Conservation (phyloP, 2,797 vertebrate species). For the Sebastolobus alascanus region DNA sequence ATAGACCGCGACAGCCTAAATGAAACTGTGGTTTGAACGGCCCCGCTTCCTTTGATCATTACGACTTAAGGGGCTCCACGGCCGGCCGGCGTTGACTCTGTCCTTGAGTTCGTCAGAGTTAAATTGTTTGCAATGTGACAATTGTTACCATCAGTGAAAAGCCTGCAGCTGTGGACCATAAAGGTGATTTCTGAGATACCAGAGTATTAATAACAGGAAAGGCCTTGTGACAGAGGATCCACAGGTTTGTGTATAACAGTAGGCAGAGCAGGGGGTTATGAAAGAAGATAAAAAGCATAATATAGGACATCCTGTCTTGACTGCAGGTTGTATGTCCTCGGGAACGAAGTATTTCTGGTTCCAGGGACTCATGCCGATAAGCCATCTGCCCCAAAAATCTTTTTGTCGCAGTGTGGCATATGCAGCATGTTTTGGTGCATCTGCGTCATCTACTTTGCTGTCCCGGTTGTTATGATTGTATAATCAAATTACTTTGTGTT, state of each 20-base stretch:
- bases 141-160: conserved; percentile 69
- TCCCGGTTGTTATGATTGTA: conserved; percentile 15
- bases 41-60: conserved; percentile 72
- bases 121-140: conserved; percentile 68
- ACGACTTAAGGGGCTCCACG: conserved; percentile 47
- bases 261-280: conserved; percentile 34
- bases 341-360: conserved; percentile 42
- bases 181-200: conserved; percentile 60
- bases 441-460: conserved; percentile 11
- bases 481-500: conserved; percentile 21
- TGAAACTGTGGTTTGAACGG: conserved; percentile 58
- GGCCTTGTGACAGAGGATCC: conserved; percentile 25
- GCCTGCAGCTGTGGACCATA: conserved; percentile 53
- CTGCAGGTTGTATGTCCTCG: conserved; percentile 59
- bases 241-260: conserved; percentile 37
- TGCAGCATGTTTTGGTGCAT: conserved; percentile 32
- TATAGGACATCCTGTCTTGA: conserved; percentile 44
- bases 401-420: conserved; percentile 33
- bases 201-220: conserved; percentile 58
- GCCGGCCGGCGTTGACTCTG: conserved; percentile 46
- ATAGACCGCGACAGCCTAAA: conserved; percentile 66
- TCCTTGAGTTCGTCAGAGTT: conserved; percentile 74
- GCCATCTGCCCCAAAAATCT: conserved; percentile 50
- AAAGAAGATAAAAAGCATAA: conserved; percentile 47
- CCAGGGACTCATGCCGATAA: conserved; percentile 58